Conservation (phyloP, 2,113 vertebrate species). For the Elaphurus davidianus region DNA sequence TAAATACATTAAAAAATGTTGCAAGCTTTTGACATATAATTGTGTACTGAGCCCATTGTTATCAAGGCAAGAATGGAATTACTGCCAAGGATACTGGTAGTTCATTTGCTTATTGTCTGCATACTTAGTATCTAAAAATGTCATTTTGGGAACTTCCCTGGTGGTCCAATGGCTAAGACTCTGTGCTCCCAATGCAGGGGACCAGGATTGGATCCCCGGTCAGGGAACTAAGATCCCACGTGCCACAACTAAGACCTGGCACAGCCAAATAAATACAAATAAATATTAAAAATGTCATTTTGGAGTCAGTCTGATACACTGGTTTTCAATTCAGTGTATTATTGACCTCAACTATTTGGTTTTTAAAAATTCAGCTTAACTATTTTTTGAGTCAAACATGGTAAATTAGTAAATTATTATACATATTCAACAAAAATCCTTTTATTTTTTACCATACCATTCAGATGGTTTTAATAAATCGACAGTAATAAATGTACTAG, state of each 20-base stretch:
- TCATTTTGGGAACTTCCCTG: not conserved
- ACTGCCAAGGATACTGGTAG: not conserved
- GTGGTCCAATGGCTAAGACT: not conserved
- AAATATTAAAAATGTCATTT: not conserved
- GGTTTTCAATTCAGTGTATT: not conserved
- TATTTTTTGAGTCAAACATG: not conserved
- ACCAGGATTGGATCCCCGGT: not conserved
- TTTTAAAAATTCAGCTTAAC: slow-evolving; percentile 18
- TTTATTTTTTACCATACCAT: not conserved
- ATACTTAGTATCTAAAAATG: not conserved
- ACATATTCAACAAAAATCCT: not conserved
- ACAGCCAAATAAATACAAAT: not conserved
- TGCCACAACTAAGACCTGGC: not conserved
- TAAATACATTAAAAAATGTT: not conserved
- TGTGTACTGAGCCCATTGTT: not conserved
- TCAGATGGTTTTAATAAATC: not conserved
- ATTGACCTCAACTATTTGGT: not conserved
- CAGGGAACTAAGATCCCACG: not conserved
- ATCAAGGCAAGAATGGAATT: not conserved
- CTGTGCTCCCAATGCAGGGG: not conserved
- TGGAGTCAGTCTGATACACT: not conserved
- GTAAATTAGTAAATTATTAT: not conserved
- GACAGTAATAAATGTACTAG: not conserved
- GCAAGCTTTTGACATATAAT: not conserved
- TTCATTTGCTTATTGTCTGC: not conserved